These are phyloP conservation scores for Limnephilus auricula DNA, from an alignment of 2,888 invertebrate species.

Conservation along the genomic window DNA sequence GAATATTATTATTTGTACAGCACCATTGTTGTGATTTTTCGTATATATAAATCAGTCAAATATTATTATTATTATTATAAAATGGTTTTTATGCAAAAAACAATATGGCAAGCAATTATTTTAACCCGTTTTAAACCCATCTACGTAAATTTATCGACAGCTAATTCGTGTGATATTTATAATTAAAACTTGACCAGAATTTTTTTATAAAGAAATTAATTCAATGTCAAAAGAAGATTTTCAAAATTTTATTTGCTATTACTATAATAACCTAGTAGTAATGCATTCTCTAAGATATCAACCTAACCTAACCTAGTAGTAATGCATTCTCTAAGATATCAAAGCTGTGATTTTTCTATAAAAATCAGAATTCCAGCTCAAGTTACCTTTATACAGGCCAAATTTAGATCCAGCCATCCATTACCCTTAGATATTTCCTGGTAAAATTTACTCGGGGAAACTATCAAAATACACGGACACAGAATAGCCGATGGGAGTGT, in stretches of 20 bases:
- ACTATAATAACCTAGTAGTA: background rate
- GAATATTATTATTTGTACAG: too few relatives aligned
- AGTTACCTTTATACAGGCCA: background rate
- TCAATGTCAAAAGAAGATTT: too few relatives aligned
- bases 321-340: background rate
- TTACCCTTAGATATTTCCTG: constrained; percentile 3
- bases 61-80: too few relatives aligned
- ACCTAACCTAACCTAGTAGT: background rate
- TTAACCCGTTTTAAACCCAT: background rate
- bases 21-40: too few relatives aligned
- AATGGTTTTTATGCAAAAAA: too few relatives aligned
- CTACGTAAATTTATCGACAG: background rate
- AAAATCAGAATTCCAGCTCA: background rate
- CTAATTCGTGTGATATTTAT: background rate
- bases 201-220: too few relatives aligned
- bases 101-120: background rate
- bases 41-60: too few relatives aligned
- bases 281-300: background rate
- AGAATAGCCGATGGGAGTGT: background rate
- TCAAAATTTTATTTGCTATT: background rate
- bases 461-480: background rate
- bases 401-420: background rate
- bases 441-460: constrained; percentile 1
- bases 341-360: background rate
- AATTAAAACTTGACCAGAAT: background rate